Percentiles rank a stretch among this genome's conserved stretches.
phyloP scores from a whole-genome alignment of 1,140 invertebrate species.

The Scaptomyza graminum region DNA sequence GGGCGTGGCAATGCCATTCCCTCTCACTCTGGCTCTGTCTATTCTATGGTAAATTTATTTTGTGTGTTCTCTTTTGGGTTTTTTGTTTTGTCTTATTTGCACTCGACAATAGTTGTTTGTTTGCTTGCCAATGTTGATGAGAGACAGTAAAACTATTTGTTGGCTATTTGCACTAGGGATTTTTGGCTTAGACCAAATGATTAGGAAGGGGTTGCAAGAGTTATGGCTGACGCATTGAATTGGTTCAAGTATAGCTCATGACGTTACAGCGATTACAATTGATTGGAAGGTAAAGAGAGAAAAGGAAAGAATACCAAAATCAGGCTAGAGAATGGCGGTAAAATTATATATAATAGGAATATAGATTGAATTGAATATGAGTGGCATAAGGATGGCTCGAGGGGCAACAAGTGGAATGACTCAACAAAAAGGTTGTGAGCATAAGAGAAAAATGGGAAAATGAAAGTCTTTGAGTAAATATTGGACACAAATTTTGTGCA shows the following conservation, averaged over 20 bases:
- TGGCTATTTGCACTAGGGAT: slow-evolving; percentile 41
- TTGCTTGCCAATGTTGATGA: slow-evolving; percentile 37
- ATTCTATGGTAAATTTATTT: slow-evolving; percentile 38
- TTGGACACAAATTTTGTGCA: no score
- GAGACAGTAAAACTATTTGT: slow-evolving; percentile 44
- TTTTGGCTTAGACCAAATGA: slow-evolving; percentile 17
- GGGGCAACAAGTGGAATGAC: not conserved
- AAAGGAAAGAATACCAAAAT: not conserved
- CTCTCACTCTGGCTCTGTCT: not conserved
- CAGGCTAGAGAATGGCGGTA: not conserved
- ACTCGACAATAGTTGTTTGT: slow-evolving; percentile 45
- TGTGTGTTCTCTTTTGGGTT: slow-evolving; percentile 9
- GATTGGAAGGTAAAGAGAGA: not conserved
- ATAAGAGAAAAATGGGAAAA: not conserved
- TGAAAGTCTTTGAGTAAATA: not conserved
- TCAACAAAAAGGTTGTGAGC: not conserved
- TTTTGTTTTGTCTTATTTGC: not conserved
- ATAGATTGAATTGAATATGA: slow-evolving; percentile 2
- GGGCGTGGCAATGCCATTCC: slow-evolving; percentile 23
- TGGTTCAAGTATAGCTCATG: slow-evolving; percentile 17
- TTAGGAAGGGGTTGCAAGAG: not conserved
- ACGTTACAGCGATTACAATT: slow-evolving; percentile 27
- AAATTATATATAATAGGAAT: slow-evolving; percentile 30
- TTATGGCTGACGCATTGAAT: slow-evolving; percentile 11
- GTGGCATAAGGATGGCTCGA: not conserved